phyloP scores from a whole-genome alignment of 53 echinoderm and acorn worm genomes.

The Echinometra lucunter region DNA sequence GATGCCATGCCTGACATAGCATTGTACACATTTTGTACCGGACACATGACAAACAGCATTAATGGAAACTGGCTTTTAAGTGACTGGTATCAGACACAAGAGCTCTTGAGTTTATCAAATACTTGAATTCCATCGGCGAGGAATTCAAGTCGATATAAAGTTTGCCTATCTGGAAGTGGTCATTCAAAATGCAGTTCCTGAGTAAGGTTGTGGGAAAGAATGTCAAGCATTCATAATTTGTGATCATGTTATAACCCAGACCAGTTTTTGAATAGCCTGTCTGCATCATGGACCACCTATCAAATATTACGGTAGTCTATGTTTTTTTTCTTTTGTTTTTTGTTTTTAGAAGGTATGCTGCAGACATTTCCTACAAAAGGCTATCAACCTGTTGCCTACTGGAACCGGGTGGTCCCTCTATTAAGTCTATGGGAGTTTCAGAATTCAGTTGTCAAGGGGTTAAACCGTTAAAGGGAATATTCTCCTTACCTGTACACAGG shows the following conservation, averaged over 20 bases:
- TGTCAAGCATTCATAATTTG: background rate
- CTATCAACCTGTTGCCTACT: no score
- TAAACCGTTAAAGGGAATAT: background rate
- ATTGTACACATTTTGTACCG: background rate
- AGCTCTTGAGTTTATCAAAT: constrained; percentile 58
- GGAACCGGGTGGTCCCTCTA: no score
- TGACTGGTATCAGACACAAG: constrained; percentile 3
- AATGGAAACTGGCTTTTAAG: constrained; percentile 39
- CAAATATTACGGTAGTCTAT: no score
- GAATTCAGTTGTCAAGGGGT: no score
- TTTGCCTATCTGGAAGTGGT: background rate
- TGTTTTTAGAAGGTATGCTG: background rate
- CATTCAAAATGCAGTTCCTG: background rate
- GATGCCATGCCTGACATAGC: constrained; percentile 16
- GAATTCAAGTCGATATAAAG: constrained; percentile 8
- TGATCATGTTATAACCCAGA: background rate
- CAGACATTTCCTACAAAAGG: background rate
- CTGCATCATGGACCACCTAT: background rate
- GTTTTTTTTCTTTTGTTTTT: background rate
- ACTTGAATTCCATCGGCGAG: constrained; percentile 41
- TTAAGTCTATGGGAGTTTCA: no score
- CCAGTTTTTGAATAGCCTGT: background rate
- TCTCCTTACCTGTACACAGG: background rate
- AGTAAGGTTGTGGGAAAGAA: background rate
- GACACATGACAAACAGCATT: no score